Evolutionary conservation across 2,113 vertebrate species (phyloP).

Genomic region (Scortum barcoo): DNA sequence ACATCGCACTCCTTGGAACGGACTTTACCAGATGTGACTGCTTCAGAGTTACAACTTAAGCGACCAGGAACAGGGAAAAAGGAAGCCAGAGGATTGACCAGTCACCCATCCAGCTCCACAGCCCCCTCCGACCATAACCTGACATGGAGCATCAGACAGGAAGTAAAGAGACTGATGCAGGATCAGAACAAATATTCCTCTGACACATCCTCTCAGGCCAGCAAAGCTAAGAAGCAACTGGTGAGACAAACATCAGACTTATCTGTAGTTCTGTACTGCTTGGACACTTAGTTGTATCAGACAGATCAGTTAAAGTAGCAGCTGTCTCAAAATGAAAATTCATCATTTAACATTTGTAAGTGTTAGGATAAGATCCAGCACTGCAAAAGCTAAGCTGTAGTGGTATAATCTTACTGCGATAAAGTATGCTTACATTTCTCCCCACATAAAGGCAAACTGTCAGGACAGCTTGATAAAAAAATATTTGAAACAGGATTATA

Average conservation of each 20-base stretch:
- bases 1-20: not conserved
- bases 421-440: not conserved
- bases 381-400: not conserved
- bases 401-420: not conserved
- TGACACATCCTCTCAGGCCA: not conserved
- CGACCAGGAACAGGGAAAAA: not conserved
- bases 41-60: not conserved
- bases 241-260: slow-evolving; percentile 47
- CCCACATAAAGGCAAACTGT: not conserved
- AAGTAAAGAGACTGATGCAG: slow-evolving; percentile 78
- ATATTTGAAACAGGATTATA: not conserved
- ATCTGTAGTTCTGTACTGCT: not conserved
- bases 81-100: not conserved
- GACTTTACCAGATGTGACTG: slow-evolving; percentile 2
- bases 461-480: not conserved
- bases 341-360: not conserved
- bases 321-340: not conserved
- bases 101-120: not conserved
- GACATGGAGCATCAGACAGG: slow-evolving; percentile 67
- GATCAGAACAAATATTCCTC: slow-evolving; percentile 49
- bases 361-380: not conserved
- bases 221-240: slow-evolving; percentile 58
- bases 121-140: slow-evolving; percentile 16
- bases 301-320: not conserved
- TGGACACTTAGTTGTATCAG: not conserved